A percentile compares a stretch with the other conserved stretches of the same genome.
phyloP scores from a whole-genome alignment of 1,140 invertebrate genomes.

The Penaeus indicus region DNA sequence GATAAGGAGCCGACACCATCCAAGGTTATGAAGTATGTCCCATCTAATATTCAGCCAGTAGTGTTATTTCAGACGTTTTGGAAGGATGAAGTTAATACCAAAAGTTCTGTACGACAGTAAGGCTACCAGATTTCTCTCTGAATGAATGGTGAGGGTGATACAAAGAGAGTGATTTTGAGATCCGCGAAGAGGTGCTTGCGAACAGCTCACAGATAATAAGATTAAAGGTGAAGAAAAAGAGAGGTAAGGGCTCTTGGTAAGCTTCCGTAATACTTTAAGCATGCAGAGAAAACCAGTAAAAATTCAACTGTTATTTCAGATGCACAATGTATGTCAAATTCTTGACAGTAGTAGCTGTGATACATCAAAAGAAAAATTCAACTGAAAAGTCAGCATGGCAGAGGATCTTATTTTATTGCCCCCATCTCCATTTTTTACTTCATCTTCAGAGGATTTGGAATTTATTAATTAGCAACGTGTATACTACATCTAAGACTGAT shows the following conservation, averaged over 20 bases:
- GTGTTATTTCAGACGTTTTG: background rate
- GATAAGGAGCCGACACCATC: slow-evolving; percentile 27
- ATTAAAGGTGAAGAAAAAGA: slow-evolving; percentile 57
- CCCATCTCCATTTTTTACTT: slow-evolving; percentile 62
- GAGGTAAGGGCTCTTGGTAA: slow-evolving; percentile 40
- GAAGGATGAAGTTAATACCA: slow-evolving; percentile 4
- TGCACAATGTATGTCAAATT: slow-evolving; percentile 44
- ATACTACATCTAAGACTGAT: slow-evolving; percentile 23
- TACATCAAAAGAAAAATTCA: slow-evolving; percentile 67
- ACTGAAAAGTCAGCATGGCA: slow-evolving; percentile 43
- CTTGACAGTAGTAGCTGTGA: slow-evolving; percentile 38
- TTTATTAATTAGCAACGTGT: slow-evolving; percentile 28
- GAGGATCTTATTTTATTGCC: slow-evolving; percentile 54
- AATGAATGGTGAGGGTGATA: slow-evolving; percentile 56
- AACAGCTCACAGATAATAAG: slow-evolving; percentile 64
- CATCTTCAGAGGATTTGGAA: slow-evolving; percentile 48
- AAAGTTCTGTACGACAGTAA: slow-evolving; percentile 57
- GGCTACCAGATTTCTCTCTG: slow-evolving; percentile 70
- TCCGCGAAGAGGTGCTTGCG: slow-evolving; percentile 70
- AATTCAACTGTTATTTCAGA: slow-evolving; percentile 42
- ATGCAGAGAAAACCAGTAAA: slow-evolving; percentile 35
- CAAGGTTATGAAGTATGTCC: slow-evolving; percentile 53
- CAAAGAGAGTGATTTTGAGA: slow-evolving; percentile 69
- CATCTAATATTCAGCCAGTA: slow-evolving; percentile 6
- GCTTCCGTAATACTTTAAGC: slow-evolving; percentile 46